These are phyloP conservation scores for Hydrochoerus hydrochaeris DNA, from an alignment of 2,113 vertebrate species.

Conservation along the genomic window DNA sequence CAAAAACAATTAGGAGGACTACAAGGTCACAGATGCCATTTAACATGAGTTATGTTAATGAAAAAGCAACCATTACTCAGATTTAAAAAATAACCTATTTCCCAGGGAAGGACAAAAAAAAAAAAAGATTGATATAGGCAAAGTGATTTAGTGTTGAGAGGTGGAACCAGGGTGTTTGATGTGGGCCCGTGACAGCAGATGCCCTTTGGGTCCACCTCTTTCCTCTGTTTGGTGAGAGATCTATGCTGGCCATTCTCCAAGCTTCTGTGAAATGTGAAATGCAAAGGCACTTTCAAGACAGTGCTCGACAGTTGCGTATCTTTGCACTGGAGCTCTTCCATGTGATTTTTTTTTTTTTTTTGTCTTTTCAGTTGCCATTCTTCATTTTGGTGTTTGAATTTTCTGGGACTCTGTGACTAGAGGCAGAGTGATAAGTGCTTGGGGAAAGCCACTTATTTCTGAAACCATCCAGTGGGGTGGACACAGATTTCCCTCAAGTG, in stretches of 20 bases:
- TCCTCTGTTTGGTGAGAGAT: background rate
- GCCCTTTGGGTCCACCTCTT: background rate
- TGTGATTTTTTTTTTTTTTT: constrained; percentile 10
- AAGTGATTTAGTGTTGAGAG: background rate
- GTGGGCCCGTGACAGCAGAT: background rate
- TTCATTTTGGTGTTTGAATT: constrained; percentile 74
- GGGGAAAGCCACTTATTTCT: constrained; percentile 73
- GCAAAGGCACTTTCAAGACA: background rate
- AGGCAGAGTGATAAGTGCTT: constrained; percentile 66
- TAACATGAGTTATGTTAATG: constrained; percentile 1
- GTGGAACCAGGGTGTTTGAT: background rate
- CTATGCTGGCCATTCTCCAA: background rate
- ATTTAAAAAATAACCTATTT: background rate
- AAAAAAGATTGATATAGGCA: background rate
- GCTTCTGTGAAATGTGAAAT: constrained; percentile 15
- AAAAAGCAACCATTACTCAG: constrained; percentile 17
- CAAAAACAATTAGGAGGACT: background rate
- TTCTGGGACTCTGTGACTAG: constrained; percentile 46
- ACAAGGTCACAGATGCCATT: background rate
- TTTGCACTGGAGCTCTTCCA: background rate
- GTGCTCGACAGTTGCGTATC: background rate
- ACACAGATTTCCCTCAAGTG: background rate
- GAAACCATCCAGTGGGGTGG: constrained; percentile 1
- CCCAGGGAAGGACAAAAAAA: background rate
- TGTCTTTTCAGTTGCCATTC: constrained; percentile 64